These are phyloP conservation scores for Tinea pellionella DNA, from an alignment of 2,888 invertebrate genomes.

Conservation along the genomic window DNA sequence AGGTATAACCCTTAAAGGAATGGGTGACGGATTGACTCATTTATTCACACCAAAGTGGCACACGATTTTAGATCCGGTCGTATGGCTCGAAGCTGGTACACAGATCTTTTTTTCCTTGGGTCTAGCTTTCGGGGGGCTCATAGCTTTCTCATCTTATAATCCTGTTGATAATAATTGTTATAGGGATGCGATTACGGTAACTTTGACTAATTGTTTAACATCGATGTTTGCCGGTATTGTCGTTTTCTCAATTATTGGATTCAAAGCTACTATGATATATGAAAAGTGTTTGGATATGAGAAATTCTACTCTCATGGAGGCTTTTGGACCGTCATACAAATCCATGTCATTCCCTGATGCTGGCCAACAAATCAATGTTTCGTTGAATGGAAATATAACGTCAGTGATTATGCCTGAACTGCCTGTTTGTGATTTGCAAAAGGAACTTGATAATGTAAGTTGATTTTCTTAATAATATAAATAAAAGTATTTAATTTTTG, in stretches of 20 bases:
- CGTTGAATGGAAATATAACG: conserved; percentile 64
- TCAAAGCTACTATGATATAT: conserved; percentile 88
- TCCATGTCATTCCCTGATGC: conserved; percentile 64
- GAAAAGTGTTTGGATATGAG: conserved; percentile 77
- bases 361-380: conserved; percentile 65
- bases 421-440: conserved; percentile 84
- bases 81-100: conserved; percentile 97
- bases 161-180: conserved; percentile 97
- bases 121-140: conserved; percentile 94
- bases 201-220: conserved; percentile 92
- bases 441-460: conserved; percentile 90
- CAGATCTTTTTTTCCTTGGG: conserved; percentile 98
- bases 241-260: conserved; percentile 95
- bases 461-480: background rate
- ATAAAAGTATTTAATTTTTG: background rate
- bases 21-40: conserved; percentile 86
- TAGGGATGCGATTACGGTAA: conserved; percentile 92
- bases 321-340: conserved; percentile 64
- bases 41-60: conserved; percentile 95
- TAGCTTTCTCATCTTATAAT: conserved; percentile 97
- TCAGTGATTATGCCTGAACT: conserved; percentile 73
- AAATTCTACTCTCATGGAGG: conserved; percentile 69
- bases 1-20: conserved; percentile 89
- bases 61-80: conserved; percentile 90
- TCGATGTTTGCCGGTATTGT: conserved; percentile 98